A percentile compares a stretch with the other conserved stretches of the same genome.
These are phyloP conservation scores for Notamacropus eugenii DNA, from an alignment of 2,797 vertebrate species.

Conservation along the genomic window DNA sequence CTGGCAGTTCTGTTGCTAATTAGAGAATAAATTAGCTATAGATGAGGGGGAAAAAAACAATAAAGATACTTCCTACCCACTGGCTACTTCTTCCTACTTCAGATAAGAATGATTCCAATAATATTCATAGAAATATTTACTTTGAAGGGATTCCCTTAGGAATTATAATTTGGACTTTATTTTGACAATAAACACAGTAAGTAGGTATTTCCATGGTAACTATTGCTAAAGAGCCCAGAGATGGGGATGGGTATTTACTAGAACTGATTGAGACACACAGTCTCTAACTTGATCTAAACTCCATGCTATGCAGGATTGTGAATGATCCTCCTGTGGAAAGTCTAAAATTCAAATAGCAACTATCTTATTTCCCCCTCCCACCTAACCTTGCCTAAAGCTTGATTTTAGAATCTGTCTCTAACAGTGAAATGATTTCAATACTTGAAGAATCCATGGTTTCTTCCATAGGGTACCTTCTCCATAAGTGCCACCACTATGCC, in stretches of 20 bases:
- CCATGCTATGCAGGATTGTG: neutral
- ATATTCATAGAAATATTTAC: neutral
- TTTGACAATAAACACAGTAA: neutral
- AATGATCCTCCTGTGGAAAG: neutral
- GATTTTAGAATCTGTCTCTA: neutral
- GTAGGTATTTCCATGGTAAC: neutral
- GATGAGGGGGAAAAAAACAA: neutral
- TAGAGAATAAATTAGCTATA: constrained; percentile 4
- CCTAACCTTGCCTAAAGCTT: neutral
- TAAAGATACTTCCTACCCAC: neutral
- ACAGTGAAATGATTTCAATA: neutral
- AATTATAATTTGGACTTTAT: neutral
- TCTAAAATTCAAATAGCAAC: neutral
- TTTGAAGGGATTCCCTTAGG: neutral
- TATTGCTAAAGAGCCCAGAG: neutral
- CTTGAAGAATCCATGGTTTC: neutral
- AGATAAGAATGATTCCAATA: neutral
- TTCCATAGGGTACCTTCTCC: neutral
- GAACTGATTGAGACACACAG: neutral
- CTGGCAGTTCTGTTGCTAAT: neutral
- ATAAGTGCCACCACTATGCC: neutral
- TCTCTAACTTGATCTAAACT: neutral
- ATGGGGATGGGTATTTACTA: neutral
- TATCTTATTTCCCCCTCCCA: neutral
- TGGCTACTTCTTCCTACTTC: neutral